phyloP scores from a whole-genome alignment of 2,113 vertebrate species.

The Ictidomys tridecemlineatus region DNA sequence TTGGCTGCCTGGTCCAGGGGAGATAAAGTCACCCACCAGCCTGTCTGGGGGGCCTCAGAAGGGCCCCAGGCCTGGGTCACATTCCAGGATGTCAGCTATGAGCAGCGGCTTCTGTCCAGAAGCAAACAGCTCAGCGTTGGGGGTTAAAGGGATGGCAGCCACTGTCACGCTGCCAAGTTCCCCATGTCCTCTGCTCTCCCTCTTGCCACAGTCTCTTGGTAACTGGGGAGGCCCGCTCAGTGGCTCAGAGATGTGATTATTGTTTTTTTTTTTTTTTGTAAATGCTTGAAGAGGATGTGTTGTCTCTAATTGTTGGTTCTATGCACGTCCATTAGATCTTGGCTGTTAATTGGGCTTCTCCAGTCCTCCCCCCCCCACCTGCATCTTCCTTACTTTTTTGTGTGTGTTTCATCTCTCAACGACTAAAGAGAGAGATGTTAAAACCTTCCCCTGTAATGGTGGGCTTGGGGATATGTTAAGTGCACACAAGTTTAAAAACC shows the following conservation, averaged over 20 bases:
- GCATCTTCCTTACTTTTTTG: neutral
- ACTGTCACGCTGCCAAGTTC: neutral
- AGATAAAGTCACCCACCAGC: neutral
- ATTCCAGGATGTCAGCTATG: neutral
- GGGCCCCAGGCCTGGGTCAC: neutral
- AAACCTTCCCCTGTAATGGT: constrained; percentile 39
- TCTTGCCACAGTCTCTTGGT: neutral
- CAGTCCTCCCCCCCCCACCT: neutral
- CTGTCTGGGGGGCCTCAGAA: neutral
- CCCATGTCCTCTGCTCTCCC: neutral
- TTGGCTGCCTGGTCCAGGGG: too few species aligned
- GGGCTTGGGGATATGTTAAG: neutral
- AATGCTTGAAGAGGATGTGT: neutral
- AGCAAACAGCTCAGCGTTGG: neutral
- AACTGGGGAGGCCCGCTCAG: neutral
- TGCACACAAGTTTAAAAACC: constrained; percentile 56
- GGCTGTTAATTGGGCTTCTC: constrained; percentile 45
- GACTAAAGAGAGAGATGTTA: neutral
- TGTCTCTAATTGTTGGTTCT: neutral
- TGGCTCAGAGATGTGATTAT: neutral
- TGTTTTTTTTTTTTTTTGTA: neutral
- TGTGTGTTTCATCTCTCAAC: neutral
- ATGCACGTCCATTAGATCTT: constrained; percentile 26
- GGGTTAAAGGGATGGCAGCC: too few species aligned
- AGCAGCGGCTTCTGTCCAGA: neutral